These are phyloP conservation scores for Thamnaconus septentrionalis DNA, from an alignment of 2,113 vertebrate genomes.

Conservation along the genomic window DNA sequence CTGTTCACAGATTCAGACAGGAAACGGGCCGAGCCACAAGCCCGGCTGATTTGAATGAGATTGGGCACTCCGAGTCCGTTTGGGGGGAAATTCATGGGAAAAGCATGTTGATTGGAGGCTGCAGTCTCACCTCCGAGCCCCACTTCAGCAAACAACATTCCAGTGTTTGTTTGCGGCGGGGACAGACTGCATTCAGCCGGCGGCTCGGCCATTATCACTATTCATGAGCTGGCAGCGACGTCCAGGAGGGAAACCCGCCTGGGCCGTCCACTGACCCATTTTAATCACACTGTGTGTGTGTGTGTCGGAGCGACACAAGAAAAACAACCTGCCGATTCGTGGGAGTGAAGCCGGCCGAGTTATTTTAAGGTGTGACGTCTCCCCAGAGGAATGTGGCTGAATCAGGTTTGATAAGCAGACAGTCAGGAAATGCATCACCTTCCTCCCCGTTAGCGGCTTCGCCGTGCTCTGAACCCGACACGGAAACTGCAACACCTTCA, in stretches of 20 bases:
- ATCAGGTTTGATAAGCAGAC: neutral
- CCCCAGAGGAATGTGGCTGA: constrained; percentile 22
- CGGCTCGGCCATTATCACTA: constrained; percentile 27
- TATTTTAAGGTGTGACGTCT: neutral
- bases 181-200: constrained; percentile 12
- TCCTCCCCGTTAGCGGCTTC: too few relatives aligned
- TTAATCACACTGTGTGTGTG: constrained; percentile 1
- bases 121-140: neutral
- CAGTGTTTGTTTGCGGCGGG: neutral
- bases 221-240: constrained; percentile 30
- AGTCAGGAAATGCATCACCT: neutral
- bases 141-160: constrained; percentile 24
- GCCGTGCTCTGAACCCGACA: too few relatives aligned
- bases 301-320: neutral
- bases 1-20: too few relatives aligned
- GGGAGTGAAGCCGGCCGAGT: neutral
- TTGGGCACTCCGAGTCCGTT: constrained; percentile 11
- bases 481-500: too few relatives aligned
- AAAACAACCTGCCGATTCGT: neutral
- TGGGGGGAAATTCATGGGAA: constrained; percentile 31
- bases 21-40: neutral
- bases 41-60: neutral
- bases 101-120: constrained; percentile 27
- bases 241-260: constrained; percentile 20
- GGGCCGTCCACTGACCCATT: constrained; percentile 18